Percentiles rank a stretch among this genome's conserved stretches.
phyloP scores from a whole-genome alignment of 2,888 invertebrate species.

The Meteorus cinctellus region DNA sequence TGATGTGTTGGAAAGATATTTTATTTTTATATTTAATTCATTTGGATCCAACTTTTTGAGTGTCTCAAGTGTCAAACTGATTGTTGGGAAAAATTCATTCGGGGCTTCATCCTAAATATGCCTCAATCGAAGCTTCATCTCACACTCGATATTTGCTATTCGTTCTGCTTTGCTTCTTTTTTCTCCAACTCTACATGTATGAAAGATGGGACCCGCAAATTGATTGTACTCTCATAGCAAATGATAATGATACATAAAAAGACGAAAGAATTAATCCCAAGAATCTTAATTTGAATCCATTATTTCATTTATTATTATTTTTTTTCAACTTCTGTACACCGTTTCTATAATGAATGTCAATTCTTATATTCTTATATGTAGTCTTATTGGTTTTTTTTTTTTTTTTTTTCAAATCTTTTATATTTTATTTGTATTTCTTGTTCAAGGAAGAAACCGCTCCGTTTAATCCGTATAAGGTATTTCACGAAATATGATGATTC shows the following conservation, averaged over 20 bases:
- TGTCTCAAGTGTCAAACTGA: constrained; percentile 1
- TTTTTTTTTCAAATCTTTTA: not conserved
- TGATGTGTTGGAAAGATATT: constrained; percentile 38
- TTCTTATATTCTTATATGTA: constrained; percentile 31
- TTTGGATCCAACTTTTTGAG: constrained; percentile 7
- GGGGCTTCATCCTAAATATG: not conserved
- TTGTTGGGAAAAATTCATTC: constrained; percentile 34
- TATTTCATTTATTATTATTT: constrained; percentile 16
- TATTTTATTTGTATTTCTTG: not conserved
- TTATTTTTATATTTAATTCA: constrained; percentile 26
- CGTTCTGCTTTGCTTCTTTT: not conserved
- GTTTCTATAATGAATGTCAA: constrained; percentile 28
- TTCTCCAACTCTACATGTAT: not conserved
- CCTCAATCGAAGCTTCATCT: not conserved
- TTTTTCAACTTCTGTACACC: constrained; percentile 30
- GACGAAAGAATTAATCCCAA: constrained; percentile 31
- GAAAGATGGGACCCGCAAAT: not conserved
- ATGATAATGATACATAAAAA: constrained; percentile 10
- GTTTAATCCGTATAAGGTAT: constrained; percentile 23
- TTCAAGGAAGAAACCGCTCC: constrained; percentile 22
- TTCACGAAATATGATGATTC: constrained; percentile 4
- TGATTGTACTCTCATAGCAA: not conserved
- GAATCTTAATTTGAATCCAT: constrained; percentile 17
- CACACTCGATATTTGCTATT: constrained; percentile 15
- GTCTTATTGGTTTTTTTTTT: constrained; percentile 26